Conservation (phyloP, 1,140 invertebrate species). For the Drosophila santomea region DNA sequence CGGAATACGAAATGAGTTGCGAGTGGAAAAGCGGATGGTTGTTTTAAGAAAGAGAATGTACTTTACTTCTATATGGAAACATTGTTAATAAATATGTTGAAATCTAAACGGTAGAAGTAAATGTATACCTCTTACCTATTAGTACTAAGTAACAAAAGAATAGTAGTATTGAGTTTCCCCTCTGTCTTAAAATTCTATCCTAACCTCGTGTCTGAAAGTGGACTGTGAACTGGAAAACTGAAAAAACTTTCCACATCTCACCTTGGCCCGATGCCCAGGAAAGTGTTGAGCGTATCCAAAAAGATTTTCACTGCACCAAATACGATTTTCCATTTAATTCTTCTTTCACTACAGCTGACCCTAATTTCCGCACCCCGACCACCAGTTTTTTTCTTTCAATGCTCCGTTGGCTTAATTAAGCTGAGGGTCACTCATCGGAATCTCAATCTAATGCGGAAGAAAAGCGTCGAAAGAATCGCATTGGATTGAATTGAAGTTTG, state of each 20-base stretch:
- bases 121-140: too few species aligned
- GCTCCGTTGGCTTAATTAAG: slow-evolving; percentile 45
- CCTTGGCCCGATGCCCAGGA: slow-evolving; percentile 45
- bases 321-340: slow-evolving; percentile 48
- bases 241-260: slow-evolving; percentile 37
- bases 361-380: slow-evolving; percentile 6
- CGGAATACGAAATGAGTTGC: slow-evolving; percentile 66
- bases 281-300: slow-evolving; percentile 48
- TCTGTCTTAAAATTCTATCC: not conserved
- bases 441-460: slow-evolving; percentile 29
- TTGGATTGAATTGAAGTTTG: not conserved
- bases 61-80: too few species aligned
- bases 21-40: slow-evolving; percentile 3
- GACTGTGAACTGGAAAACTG: slow-evolving; percentile 7
- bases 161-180: too few species aligned
- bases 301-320: slow-evolving; percentile 51
- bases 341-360: slow-evolving; percentile 32
- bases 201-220: not conserved
- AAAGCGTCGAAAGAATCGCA: slow-evolving; percentile 32
- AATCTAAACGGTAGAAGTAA: too few species aligned
- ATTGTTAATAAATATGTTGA: not conserved
- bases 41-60: not conserved
- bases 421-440: slow-evolving; percentile 30
- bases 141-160: too few species aligned
- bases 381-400: slow-evolving; percentile 12